Evolutionary conservation across 2,797 vertebrate genomes (phyloP), one percentile per base, ranked within the genome.

Genomic region (Mormyrus proboscirostris): DNA sequence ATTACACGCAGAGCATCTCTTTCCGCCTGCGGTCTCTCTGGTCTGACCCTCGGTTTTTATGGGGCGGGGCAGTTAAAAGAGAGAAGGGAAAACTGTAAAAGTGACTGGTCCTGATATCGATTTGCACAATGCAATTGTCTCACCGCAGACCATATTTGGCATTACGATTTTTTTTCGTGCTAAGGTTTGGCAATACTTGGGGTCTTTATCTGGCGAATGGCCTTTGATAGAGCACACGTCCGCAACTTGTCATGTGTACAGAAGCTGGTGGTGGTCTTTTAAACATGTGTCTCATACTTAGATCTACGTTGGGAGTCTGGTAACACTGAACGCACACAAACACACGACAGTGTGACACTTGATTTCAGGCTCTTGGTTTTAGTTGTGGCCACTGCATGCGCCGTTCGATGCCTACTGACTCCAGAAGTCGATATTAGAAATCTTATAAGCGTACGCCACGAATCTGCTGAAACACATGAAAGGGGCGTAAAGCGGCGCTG

Each of bases 401-500:
- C 29, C 4, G 12, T 29, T 38, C 3, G 1, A 14, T 73, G 59
- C 59, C 59, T 62, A 9, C 59, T 62, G 59, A 62, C n/a, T 10
- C 44, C 44, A 47, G 83, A 47, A 44, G 83, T 33, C 16, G 49
- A 85, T 85, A 50, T 51, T 85, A 50, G n/a, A 47, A 44, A 83
- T 22, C 19, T n/a, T 49, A 7, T 22, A 51, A 38, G 47, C 53
- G 55, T 51, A 16, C 19, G n/a, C 50, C 4, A 2, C 12, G 25
- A 53, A 53, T 14, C 10, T 86, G 25, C 22, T 53, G 83, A 44
- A 8, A 51, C 41, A 29, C 19, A 65, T 79, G 55, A n/a, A 29
- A 59, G 33, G 47, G 88, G 25, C n/a, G 62, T 89, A 86, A 91
- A 89, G 89, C 33, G 14, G 85, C 33, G 62, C 88, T 90, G 49